A percentile compares a stretch with the other conserved stretches of the same genome.
phyloP scores from a whole-genome alignment of 2,797 vertebrate species.

The Danionella dracula region DNA sequence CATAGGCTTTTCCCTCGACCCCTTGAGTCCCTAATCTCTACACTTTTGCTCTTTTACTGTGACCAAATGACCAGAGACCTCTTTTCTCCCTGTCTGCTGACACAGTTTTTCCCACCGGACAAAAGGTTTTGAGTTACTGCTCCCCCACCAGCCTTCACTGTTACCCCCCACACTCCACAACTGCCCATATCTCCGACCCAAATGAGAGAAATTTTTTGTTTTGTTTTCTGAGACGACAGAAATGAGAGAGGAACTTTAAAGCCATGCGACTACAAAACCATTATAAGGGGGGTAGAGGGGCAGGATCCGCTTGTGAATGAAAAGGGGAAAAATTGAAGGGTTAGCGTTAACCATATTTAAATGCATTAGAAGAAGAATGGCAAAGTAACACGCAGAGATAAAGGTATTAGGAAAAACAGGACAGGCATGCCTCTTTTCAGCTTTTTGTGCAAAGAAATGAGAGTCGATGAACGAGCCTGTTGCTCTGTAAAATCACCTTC shows the following conservation, averaged over 20 bases:
- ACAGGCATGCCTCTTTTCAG: slow-evolving; percentile 55
- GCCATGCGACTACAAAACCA: slow-evolving; percentile 37
- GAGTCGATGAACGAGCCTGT: slow-evolving; percentile 39
- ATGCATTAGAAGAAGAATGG: slow-evolving; percentile 56
- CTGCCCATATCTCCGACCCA: slow-evolving; percentile 35
- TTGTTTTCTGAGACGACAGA: slow-evolving; percentile 59
- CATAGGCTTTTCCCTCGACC: slow-evolving; percentile 75
- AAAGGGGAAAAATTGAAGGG: slow-evolving; percentile 18
- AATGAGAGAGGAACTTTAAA: slow-evolving; percentile 44
- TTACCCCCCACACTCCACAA: slow-evolving; percentile 43
- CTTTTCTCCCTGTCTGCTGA: slow-evolving; percentile 58
- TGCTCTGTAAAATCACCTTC: slow-evolving; percentile 37
- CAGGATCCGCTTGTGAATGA: slow-evolving; percentile 31
- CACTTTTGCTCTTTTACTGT: slow-evolving; percentile 57
- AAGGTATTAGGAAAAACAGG: slow-evolving; percentile 62
- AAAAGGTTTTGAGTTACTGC: slow-evolving; percentile 66
- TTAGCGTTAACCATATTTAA: slow-evolving; percentile 57
- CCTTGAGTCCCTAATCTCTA: slow-evolving; percentile 60
- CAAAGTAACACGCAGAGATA: slow-evolving; percentile 58
- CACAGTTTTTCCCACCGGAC: slow-evolving; percentile 68
- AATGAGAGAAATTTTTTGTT: slow-evolving; percentile 64
- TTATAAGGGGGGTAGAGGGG: neutral
- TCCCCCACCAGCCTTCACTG: slow-evolving; percentile 55
- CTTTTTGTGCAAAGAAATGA: slow-evolving; percentile 64
- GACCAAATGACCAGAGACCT: slow-evolving; percentile 58